Evolutionary conservation across 1,140 invertebrate species (phyloP).

Genomic region (Lordiphosa collinella): DNA sequence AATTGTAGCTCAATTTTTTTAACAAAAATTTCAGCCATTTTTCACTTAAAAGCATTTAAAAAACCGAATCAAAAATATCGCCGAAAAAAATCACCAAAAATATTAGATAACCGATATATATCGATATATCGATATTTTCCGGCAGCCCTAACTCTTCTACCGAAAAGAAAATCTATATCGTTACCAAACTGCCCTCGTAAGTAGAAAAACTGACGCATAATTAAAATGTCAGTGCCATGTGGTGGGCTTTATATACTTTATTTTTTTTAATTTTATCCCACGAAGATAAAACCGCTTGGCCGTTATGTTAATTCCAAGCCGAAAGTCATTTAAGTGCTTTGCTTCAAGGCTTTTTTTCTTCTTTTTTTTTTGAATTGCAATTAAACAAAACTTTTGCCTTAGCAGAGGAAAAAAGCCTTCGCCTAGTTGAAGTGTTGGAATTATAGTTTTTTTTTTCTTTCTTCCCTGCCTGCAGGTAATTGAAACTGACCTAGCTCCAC

Average conservation of each 20-base stretch:
- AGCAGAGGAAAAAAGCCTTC: constrained; percentile 43
- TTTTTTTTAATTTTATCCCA: constrained; percentile 37
- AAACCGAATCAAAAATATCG: no score
- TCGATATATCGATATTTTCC: no score
- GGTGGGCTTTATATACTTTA: constrained; percentile 18
- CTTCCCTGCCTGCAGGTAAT: constrained; percentile 32
- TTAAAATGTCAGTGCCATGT: constrained; percentile 73
- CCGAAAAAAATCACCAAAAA: no score
- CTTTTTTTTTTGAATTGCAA: constrained; percentile 59
- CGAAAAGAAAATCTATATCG: no score
- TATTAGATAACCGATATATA: no score
- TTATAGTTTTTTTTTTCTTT: constrained; percentile 21
- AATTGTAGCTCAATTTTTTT: no score
- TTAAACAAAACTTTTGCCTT: constrained; percentile 46
- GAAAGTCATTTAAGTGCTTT: constrained; percentile 66
- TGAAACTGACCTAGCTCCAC: constrained; percentile 33
- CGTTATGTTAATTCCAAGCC: constrained; percentile 33
- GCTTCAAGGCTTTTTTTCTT: constrained; percentile 46
- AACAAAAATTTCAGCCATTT: no score
- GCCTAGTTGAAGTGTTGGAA: constrained; percentile 13
- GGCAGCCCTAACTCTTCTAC: no score
- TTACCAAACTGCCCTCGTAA: no score
- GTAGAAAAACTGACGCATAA: constrained; percentile 57
- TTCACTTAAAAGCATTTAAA: no score
- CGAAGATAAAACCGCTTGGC: constrained; percentile 46